Base-by-base conservation (phyloP, 2,797 vertebrate genomes). In the Octomys mimax region DNA sequence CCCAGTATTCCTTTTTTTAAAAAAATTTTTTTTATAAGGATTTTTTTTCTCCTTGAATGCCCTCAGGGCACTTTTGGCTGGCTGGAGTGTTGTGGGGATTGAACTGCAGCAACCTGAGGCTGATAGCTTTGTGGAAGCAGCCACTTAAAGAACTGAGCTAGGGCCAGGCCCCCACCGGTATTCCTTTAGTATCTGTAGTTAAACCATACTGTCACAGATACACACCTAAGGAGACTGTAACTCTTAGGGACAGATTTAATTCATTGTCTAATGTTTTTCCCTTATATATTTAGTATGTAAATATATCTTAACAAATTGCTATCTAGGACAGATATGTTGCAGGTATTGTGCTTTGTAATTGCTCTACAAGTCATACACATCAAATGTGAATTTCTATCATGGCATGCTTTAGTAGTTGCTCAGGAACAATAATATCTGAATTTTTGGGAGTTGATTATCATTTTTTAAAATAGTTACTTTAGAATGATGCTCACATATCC, bases 401-500 rank as follows among this genome's bases (percentile, higher is more conserved):
- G 12, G 18, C 2, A 33, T 61, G 7, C 3, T 94, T 11, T 81
- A 75, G 21, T 13, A 71, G 9, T 61, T 89, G 64, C 71, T 87
- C 24, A 87, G 62, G 19, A 89, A 93, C 88, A 64, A 39, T 36
- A 54, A 13, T 46, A 28, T 9, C 8, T 54, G n/a, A 28, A 82
- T 80, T 77, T 83, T 71, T 84, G n/a, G 95, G 80, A 87, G 73
- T 91, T 89, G 11, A 68, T 95, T 22, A 54, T 8, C 33, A 18
- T 64, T 93, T 61, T 71, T 75, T 83, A 59, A 79, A 94, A 49
- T 92, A 57, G 11, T 52, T 89, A n/a, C 31, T 89, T 92, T 83
- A 70, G 36, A 92, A 62, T 59, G 64, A 75, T 81, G 26, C 75
- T 7, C 33, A 85, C 46, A 4, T 90, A 13, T 68, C 89, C 84